Evolutionary conservation across 1,140 invertebrate genomes (phyloP).

Genomic region (Eurosta solidaginis): DNA sequence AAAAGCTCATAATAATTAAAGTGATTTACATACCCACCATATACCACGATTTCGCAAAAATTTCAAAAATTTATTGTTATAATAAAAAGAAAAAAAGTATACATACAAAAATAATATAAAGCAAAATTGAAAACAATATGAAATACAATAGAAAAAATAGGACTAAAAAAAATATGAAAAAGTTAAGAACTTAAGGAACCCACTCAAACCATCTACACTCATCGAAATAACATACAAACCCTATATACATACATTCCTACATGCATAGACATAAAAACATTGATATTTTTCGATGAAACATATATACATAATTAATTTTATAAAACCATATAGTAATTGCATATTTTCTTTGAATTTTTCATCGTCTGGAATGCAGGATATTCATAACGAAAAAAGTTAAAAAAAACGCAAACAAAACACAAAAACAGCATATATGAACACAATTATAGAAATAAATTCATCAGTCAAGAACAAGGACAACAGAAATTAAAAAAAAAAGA

Average conservation of each 20-base stretch:
- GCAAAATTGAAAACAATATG: background rate
- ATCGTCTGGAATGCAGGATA: background rate
- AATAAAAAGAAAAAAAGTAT: background rate
- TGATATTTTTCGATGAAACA: conserved; percentile 16
- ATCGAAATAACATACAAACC: background rate
- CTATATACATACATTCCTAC: background rate
- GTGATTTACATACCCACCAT: conserved; percentile 1
- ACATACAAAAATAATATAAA: background rate
- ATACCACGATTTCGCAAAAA: conserved; percentile 7
- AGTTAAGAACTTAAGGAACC: background rate
- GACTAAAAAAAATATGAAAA: background rate
- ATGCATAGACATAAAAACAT: conserved; percentile 17
- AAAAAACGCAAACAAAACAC: background rate
- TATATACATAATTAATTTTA: conserved; percentile 6
- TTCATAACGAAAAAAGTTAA: background rate
- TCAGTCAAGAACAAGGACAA: too few relatives aligned
- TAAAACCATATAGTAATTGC: background rate
- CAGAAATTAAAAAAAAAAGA: too few relatives aligned
- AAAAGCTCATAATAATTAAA: background rate
- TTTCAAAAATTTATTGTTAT: too few relatives aligned
- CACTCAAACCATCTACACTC: conserved; percentile 8
- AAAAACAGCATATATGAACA: too few relatives aligned
- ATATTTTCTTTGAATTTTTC: conserved; percentile 25
- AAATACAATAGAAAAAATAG: background rate
- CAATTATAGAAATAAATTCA: too few relatives aligned